Conservation (phyloP, 1,140 invertebrate genomes). For the Lethocerus indicus region DNA sequence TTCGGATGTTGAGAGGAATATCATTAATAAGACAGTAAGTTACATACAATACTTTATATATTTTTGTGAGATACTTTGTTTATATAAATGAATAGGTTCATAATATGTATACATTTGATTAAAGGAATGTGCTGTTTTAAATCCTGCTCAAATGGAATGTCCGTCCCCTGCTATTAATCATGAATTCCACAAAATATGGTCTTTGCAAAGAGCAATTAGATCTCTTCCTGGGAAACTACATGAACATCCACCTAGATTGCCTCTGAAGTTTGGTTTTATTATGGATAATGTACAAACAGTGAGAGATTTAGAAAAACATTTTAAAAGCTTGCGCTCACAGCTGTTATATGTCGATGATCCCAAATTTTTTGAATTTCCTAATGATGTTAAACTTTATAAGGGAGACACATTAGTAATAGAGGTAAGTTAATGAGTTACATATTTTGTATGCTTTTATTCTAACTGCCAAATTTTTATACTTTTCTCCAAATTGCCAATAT, state of each 20-base stretch:
- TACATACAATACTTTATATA: too few relatives aligned
- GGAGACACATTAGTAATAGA: slow-evolving; percentile 92
- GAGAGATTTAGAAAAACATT: slow-evolving; percentile 72
- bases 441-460: background rate
- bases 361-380: slow-evolving; percentile 71
- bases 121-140: slow-evolving; percentile 61
- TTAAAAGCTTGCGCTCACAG: slow-evolving; percentile 55
- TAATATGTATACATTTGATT: slow-evolving; percentile 11
- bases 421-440: slow-evolving; percentile 25
- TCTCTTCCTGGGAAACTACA: slow-evolving; percentile 13
- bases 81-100: background rate
- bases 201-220: slow-evolving; percentile 1
- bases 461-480: background rate
- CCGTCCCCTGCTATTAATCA: slow-evolving; percentile 69
- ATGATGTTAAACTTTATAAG: slow-evolving; percentile 75
- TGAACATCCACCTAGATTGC: slow-evolving; percentile 19
- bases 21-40: slow-evolving; percentile 56
- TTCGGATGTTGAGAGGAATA: slow-evolving; percentile 42
- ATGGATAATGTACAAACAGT: slow-evolving; percentile 92
- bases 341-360: slow-evolving; percentile 87
- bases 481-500: background rate
- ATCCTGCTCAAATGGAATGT: slow-evolving; percentile 85
- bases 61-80: background rate
- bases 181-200: slow-evolving; percentile 23
- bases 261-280: slow-evolving; percentile 60